These are phyloP conservation scores for Homarus gammarus DNA, from an alignment of 2,888 invertebrate species.

Conservation along the genomic window DNA sequence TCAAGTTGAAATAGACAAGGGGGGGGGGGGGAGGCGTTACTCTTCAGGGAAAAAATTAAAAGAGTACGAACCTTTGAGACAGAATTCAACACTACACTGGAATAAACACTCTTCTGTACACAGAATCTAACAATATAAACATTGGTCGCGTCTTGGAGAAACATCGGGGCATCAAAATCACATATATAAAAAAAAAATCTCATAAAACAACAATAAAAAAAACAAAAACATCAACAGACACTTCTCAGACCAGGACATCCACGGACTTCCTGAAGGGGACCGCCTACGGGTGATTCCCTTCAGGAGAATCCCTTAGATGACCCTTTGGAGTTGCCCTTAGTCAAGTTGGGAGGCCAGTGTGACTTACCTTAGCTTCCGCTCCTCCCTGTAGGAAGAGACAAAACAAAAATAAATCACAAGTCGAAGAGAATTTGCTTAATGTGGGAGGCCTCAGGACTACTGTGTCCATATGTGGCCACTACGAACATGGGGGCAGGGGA, in stretches of 20 bases:
- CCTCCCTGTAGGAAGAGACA: slow-evolving; percentile 65
- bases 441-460: background rate
- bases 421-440: background rate
- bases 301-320: slow-evolving; percentile 6
- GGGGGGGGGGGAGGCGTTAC: too few species aligned
- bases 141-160: too few species aligned
- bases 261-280: slow-evolving; percentile 9
- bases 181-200: too few species aligned
- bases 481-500: background rate
- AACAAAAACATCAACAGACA: background rate
- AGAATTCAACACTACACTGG: too few species aligned
- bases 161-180: too few species aligned
- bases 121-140: too few species aligned
- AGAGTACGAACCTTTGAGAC: too few species aligned
- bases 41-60: too few species aligned
- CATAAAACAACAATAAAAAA: background rate
- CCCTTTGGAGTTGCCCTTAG: slow-evolving; percentile 52
- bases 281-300: background rate
- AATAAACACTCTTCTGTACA: too few species aligned
- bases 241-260: background rate
- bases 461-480: background rate
- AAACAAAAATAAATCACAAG: slow-evolving; percentile 39
- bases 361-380: slow-evolving; percentile 65
- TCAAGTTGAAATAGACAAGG: too few species aligned
- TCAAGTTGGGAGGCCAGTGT: slow-evolving; percentile 21